Conservation (phyloP, 2,113 vertebrate species). For the Oriolus oriolus region DNA sequence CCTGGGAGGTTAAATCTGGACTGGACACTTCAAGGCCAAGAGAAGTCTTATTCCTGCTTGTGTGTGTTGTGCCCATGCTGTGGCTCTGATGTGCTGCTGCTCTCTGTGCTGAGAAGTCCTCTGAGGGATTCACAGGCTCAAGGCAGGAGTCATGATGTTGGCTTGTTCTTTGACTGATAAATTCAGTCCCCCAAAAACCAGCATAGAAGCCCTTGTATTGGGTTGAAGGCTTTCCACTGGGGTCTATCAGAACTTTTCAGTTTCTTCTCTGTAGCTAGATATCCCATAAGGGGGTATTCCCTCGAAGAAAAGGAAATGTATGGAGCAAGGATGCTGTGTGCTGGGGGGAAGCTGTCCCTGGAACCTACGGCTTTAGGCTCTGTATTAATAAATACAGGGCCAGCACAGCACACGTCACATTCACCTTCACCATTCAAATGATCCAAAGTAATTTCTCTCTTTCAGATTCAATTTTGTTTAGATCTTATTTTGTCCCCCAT, state of each 20-base stretch:
- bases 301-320: not conserved
- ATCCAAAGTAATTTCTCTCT: not conserved
- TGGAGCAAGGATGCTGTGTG: not conserved
- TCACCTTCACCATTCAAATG: not conserved
- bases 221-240: not conserved
- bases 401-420: not conserved
- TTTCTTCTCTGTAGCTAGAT: not conserved
- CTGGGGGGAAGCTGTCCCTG: not conserved
- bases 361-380: not conserved
- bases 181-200: not conserved
- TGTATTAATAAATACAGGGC: not conserved
- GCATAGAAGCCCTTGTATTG: not conserved
- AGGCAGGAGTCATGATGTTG: not conserved
- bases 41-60: not conserved
- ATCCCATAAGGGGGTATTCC: not conserved
- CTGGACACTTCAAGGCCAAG: not conserved
- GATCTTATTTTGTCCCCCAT: accelerated
- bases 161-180: not conserved
- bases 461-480: not conserved
- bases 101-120: not conserved
- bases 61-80: not conserved
- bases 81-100: not conserved
- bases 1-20: slow-evolving; percentile 2
- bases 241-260: not conserved
- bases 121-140: not conserved